Conservation (phyloP, 2,888 invertebrate genomes). For the Pyrrhia umbra region DNA sequence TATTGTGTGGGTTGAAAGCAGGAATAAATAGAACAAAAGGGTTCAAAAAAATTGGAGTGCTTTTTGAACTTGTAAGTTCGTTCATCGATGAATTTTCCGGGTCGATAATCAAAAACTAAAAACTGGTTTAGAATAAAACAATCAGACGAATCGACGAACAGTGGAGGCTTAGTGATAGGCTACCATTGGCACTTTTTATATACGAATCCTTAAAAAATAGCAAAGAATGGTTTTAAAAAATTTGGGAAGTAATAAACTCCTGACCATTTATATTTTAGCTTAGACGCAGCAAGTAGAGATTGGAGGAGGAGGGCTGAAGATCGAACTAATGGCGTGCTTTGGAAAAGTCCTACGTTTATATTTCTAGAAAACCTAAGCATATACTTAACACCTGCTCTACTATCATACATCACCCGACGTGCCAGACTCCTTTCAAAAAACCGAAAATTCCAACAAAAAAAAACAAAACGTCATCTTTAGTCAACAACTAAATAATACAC, state of each 20-base stretch:
- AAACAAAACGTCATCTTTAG: conserved; percentile 57
- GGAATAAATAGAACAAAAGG: conserved; percentile 13
- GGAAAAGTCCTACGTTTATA: neutral
- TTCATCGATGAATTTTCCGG: neutral
- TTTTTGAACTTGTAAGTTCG: neutral
- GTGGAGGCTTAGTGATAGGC: neutral
- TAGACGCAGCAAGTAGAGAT: no score
- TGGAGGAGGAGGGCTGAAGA: no score
- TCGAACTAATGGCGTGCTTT: no score
- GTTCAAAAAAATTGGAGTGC: neutral
- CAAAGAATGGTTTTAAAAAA: neutral
- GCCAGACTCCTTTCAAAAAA: conserved; percentile 25
- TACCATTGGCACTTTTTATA: neutral
- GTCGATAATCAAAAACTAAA: neutral
- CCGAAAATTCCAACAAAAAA: conserved; percentile 28
- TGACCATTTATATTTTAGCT: no score
- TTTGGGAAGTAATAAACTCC: no score
- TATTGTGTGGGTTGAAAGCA: conserved; percentile 15
- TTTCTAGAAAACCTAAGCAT: neutral
- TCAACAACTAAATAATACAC: conserved; percentile 70
- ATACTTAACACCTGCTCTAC: neutral
- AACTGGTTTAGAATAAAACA: neutral
- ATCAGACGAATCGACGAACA: no score
- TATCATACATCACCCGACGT: neutral
- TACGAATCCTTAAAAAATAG: neutral